phyloP scores from a whole-genome alignment of 2,888 invertebrate genomes.

The Rugalucina vietnamica region DNA sequence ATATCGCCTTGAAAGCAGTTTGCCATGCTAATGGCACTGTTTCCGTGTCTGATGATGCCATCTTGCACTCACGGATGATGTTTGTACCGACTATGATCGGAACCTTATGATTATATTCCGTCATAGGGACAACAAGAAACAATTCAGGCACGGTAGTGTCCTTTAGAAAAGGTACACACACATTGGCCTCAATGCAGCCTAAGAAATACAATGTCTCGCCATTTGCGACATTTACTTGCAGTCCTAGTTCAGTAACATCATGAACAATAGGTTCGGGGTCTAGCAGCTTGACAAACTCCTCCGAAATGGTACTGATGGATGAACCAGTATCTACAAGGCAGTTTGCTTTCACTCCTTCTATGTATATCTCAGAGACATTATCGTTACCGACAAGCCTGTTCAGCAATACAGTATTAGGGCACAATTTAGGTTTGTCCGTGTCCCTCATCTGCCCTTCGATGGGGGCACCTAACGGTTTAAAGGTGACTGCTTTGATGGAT shows the following conservation, averaged over 20 bases:
- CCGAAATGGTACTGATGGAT: constrained; percentile 4
- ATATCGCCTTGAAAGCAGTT: background rate
- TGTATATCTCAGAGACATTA: background rate
- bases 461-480: background rate
- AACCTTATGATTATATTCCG: constrained; percentile 2
- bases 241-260: background rate
- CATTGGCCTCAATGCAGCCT: constrained; percentile 8
- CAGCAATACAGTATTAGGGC: background rate
- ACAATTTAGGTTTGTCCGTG: background rate
- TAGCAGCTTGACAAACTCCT: background rate
- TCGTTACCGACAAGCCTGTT: background rate
- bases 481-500: no score
- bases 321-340: constrained; percentile 22
- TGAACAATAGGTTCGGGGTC: background rate
- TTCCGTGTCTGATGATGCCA: background rate
- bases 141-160: background rate
- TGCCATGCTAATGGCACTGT: constrained; percentile 4
- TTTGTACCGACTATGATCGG: constrained; percentile 26
- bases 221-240: background rate
- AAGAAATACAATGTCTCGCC: background rate
- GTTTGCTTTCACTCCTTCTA: background rate
- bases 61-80: background rate
- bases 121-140: background rate
- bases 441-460: constrained; percentile 10
- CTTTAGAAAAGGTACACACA: background rate